Conservation (phyloP, 2,888 invertebrate species). For the Linyphia triangularis region DNA sequence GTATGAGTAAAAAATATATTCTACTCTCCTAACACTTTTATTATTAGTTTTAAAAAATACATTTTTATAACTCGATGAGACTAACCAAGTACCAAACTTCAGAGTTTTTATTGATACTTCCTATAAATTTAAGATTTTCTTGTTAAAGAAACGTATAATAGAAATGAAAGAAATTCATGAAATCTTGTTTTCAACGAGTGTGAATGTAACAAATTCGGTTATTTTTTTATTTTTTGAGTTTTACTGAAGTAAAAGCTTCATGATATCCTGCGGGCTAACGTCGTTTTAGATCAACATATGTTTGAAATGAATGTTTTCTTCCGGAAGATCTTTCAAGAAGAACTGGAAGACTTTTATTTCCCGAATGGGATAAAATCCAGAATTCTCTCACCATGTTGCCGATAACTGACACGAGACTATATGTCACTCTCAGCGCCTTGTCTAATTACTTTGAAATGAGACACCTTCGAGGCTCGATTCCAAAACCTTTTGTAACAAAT, state of each 20-base stretch:
- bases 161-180: background rate
- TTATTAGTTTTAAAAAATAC: constrained; percentile 34
- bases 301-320: too few relatives aligned
- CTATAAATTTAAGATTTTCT: constrained; percentile 8
- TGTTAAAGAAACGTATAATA: background rate
- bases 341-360: too few relatives aligned
- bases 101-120: constrained; percentile 10
- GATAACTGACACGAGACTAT: too few relatives aligned
- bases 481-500: too few relatives aligned
- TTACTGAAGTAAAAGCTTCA: background rate
- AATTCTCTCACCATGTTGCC: too few relatives aligned
- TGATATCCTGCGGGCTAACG: too few relatives aligned
- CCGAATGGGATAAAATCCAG: too few relatives aligned
- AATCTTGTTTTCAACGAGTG: background rate
- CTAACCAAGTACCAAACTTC: background rate
- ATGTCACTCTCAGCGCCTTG: too few relatives aligned
- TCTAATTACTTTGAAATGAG: too few relatives aligned
- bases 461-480: too few relatives aligned
- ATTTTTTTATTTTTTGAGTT: background rate
- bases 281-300: too few relatives aligned
- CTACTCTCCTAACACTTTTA: constrained; percentile 13
- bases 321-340: too few relatives aligned
- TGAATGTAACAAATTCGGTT: background rate
- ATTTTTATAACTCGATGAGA: background rate
- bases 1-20: constrained; percentile 12